These are phyloP conservation scores for Drosophila acutilabella DNA, from an alignment of 2,888 invertebrate species.

Conservation along the genomic window DNA sequence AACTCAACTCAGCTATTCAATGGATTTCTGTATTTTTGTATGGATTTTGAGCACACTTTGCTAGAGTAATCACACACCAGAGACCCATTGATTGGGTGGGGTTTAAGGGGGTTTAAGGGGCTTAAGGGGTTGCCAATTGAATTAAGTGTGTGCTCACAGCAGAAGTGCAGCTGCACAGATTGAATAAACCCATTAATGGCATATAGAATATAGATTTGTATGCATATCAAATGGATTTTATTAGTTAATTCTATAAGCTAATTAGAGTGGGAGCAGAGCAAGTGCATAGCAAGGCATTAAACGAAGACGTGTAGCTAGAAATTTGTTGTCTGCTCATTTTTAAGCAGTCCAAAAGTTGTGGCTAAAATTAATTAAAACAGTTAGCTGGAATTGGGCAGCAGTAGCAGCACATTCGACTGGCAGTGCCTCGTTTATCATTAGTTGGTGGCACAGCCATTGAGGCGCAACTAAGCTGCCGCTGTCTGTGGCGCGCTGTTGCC, in stretches of 20 bases:
- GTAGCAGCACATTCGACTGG: too few relatives aligned
- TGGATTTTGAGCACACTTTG: conserved; percentile 25
- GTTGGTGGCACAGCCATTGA: conserved; percentile 20
- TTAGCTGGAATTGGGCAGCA: conserved; percentile 6
- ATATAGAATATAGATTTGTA: background rate
- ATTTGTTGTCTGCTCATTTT: too few relatives aligned
- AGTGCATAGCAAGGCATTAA: background rate
- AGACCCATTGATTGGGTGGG: conserved; percentile 3
- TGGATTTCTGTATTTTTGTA: background rate
- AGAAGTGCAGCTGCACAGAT: conserved; percentile 14
- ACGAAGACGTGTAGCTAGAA: too few relatives aligned
- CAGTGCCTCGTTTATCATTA: conserved; percentile 45
- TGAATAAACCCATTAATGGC: conserved; percentile 28
- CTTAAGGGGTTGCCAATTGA: too few relatives aligned
- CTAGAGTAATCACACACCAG: conserved; percentile 22
- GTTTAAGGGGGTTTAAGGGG: background rate
- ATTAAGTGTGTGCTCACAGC: background rate
- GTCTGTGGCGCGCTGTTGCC: conserved; percentile 37
- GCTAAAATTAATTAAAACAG: conserved; percentile 68
- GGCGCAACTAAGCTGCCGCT: conserved; percentile 32
- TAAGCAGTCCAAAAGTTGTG: conserved; percentile 3
- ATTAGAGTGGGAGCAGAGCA: background rate
- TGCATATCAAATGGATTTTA: conserved; percentile 5
- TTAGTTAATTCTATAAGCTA: background rate
- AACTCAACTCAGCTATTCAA: background rate